Evolutionary conservation across 2,113 vertebrate genomes (phyloP), one percentile per base, ranked within the genome.

Genomic region (Diphyllodes magnificus): DNA sequence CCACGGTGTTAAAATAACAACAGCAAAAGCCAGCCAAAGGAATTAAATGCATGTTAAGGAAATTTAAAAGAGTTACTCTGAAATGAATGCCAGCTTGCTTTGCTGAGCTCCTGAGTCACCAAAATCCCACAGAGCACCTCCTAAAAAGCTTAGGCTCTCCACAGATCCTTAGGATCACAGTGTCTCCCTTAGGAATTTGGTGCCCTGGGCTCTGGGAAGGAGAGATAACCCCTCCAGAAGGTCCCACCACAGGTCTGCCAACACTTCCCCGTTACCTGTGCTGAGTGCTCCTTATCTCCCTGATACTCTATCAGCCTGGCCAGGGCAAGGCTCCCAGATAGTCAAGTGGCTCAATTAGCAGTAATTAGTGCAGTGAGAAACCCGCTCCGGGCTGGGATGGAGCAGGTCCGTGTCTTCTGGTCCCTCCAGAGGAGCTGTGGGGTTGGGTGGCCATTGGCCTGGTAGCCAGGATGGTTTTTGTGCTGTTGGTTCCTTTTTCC

Each of bases 31-130:
- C 81, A 83, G 91, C 64, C 88, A 63, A 73, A 92, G 61, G 44
- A 94, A 95, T 88, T 93, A 97, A 75, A 82, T 60, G 64, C 88
- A 84, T 91, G 61, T 92, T 88, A 92, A 91, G 51, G 82, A 90
- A 86, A 92, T 86, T 88, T 77, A 8, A 82, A 69, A 50, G 51
- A 81, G 85, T 86, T 61, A 28, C 80, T 84, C 22, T 56, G 28
- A 96, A 95, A 94, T 93, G 19, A 94, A 73, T 64, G 72, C 64
- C 86, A 94, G 80, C 71, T 88, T 93, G 68, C 27, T 90, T 70
- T 61, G 39, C 40, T 40, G 49, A 63, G 49, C 23, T 31, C 51
- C 76, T 45, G 59, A 93, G 42, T 51, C 82, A 90, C 82, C 56
- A 90, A 88, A 92, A 93, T 16, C 76, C 56, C 33, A 39, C 24